Evolutionary conservation across 2,797 vertebrate species (phyloP).

Genomic region (Characodon lateralis): DNA sequence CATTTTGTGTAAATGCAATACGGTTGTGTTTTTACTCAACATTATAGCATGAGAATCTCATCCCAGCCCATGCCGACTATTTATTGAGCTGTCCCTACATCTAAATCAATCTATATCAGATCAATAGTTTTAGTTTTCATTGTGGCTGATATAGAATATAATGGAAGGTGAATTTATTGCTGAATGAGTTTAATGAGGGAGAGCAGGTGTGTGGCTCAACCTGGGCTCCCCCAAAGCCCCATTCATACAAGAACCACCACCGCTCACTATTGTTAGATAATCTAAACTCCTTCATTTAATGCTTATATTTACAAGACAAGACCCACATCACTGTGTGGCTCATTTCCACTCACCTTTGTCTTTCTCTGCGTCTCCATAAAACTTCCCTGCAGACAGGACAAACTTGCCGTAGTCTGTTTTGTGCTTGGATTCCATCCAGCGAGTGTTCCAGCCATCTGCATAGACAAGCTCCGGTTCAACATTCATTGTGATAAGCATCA

Average conservation of each 20-base stretch:
- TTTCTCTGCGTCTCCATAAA: conserved; percentile 84
- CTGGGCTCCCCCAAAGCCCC: no score
- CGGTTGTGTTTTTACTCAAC: background rate
- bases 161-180: background rate
- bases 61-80: background rate
- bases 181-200: background rate
- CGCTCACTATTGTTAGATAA: background rate
- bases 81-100: background rate
- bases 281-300: background rate
- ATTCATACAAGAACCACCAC: background rate
- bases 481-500: conserved; percentile 10
- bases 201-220: background rate
- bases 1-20: background rate
- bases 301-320: background rate
- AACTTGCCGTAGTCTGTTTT: conserved; percentile 85
- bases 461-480: conserved; percentile 45
- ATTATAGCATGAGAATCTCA: background rate
- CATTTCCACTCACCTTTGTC: conserved; percentile 80
- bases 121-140: background rate
- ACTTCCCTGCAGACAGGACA: conserved; percentile 81
- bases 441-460: conserved; percentile 82
- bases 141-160: background rate
- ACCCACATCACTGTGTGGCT: background rate
- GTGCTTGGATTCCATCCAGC: conserved; percentile 85
- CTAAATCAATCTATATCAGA: background rate